Base-by-base conservation (phyloP, 2,888 invertebrate species). In the Iselma pallidipennis region DNA sequence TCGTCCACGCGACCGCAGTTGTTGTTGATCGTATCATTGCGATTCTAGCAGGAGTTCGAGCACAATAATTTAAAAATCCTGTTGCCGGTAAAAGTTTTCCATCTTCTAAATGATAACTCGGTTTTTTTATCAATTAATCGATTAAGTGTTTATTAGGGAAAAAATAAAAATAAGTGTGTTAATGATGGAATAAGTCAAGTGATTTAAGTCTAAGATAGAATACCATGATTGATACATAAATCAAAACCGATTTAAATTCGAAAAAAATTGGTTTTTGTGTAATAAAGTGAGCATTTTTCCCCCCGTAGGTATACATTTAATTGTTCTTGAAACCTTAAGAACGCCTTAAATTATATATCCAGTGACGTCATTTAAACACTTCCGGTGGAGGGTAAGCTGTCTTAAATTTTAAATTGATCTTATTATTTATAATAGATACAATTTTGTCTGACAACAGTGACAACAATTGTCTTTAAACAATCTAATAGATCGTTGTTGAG, bases 401-500 rank as follows among this genome's bases (percentile, higher is more conserved):
- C 66, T 68, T 65, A 67, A 70, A 57, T 61, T 66, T 68, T 71
- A 74, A 75, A 75, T 75, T 74, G 71, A 70, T 71, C 70, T 72
- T 69, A 74, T 76, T 76, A 72, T 74, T 75, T 74, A 74, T 75
- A 76, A 76, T 74, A 66, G 74, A 74, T 72, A 73, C 72, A 72
- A 75, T 70, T 72, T 73, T 66, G 70, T 72, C 66, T 69, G 67
- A 45, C 65, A 48, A 61, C 67, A 71, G 71, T 69, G 67, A 45
- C 65, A 48, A 61, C 67, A 71, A 71, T 71, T 71, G 71, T 65
- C 67, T 69, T 57, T 65, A 59, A 64, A 54, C 55, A 28, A 45
- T 45, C 45, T 45, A 45, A 45, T 45, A 45, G 19, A 45, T 21
- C 10, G 19, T 21, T n/a, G n/a, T n/a, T n/a, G n/a, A n/a, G n/a